Base-by-base conservation (phyloP, 2,888 invertebrate genomes). In the Strigamia crassipes region DNA sequence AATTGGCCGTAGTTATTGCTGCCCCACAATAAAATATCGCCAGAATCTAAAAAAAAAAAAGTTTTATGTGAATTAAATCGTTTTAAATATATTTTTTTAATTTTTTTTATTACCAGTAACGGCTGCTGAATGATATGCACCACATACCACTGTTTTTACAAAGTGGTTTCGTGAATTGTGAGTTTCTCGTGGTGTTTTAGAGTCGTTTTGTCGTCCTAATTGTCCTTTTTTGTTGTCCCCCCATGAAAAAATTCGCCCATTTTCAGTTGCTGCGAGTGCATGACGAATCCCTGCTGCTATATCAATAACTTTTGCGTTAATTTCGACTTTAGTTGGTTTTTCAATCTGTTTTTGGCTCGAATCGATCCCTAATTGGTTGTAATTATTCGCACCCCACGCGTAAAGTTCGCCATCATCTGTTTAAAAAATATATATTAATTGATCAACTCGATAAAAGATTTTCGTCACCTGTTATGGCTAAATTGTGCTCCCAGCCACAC, bases 401-500 rank as follows among this genome's bases (percentile, higher is more conserved):
- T 12, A 78, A 15, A 78, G 10, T n/a, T 78, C 21, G 42, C 78
- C 78, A 38, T 78, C n/a, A 78, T 78, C 78, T 78, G 12, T 38
- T 31, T 21, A 78, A 78, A 27, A n/a, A 78, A 23, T 13, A 27
- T 2, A 78, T 38, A 31, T 41, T 34, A 78, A 78, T 38, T 21
- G 12, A 34, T 78, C 38, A 13, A 38, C 15, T 34, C 15, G 1
- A 9, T 12, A 21, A 38, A 38, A 18, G 10, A 2, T 73, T 27
- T 38, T 78, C n/a, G n/a, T n/a, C n/a, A 78, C 78, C 38, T 3
- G 78, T 78, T 10, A 78, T 10, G 15, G 78, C 78, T 18, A 78
- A 42, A 4, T 38, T 78, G 78, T 78, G 78, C n/a, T 78, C 78
- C 78, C 78, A 78, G 3, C 78, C 78, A 38, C 78, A 78, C 1